Base-by-base conservation (phyloP, 2,888 invertebrate genomes). In the Nemoura dubitans region DNA sequence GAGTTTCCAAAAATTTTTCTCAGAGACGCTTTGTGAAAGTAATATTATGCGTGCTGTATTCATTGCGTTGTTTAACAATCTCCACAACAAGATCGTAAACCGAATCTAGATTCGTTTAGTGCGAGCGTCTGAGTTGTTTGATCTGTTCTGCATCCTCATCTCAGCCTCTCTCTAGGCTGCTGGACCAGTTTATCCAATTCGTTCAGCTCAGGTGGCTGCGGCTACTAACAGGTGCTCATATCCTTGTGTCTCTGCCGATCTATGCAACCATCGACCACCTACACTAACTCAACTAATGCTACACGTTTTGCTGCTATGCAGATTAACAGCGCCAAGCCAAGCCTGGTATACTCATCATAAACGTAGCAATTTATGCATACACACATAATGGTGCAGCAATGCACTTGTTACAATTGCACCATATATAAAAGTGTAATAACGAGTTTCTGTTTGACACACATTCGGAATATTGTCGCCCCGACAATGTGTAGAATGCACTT, bases 151-250 rank as follows among this genome's bases (percentile, higher is more conserved):
- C 78, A 78, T 78, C 78, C 78, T 78, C 78, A 78, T 78, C 2
- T n/a, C 59, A 59, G 59, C 21, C 59, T 21, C 59, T 28, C 78
- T 42, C 42, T 25, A 26, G 42, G 83, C 42, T 42, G 83, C 83
- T 83, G 42, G 83, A 83, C 83, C 42, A 83, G 42, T 83, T 83
- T 42, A 83, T 36, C 10, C 83, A 43, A 42, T 21, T 3, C 10
- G 59, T 21, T 59, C 36, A 25, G 21, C 83, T 83, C 83, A 78
- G 78, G 78, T 78, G 78, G 78, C 78, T 26, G 14, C 21, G 81
- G 30, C 30, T 21, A 29, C 21, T 7, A 83, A 83, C 83, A 83
- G 83, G 83, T 83, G 83, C 30, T 7, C 21, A 59, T 59, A 59
- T 59, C 59, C 42, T 7, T 30, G n/a, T 42, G 42, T 7, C 14